A percentile compares a stretch with the other conserved stretches of the same genome.
Conservation (phyloP, 64 coral and sea anemone species). For the Montipora foliosa region DNA sequence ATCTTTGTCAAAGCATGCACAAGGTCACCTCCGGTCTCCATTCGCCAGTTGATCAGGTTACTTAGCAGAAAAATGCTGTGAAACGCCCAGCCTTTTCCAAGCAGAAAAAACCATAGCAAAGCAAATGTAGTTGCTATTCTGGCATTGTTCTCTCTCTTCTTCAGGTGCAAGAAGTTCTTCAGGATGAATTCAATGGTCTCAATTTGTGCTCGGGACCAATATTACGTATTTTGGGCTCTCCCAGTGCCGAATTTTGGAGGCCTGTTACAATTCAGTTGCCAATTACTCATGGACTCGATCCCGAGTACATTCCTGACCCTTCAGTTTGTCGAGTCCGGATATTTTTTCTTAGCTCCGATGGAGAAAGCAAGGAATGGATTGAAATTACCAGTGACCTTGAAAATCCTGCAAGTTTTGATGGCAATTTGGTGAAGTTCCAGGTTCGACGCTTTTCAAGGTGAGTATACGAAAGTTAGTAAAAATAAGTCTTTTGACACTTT, state of each 20-base stretch:
- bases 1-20: too few species aligned
- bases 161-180: conserved; percentile 16
- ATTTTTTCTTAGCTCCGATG: background rate
- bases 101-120: too few species aligned
- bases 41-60: too few species aligned
- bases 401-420: conserved; percentile 9
- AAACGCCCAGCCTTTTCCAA: too few species aligned
- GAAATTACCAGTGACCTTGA: conserved; percentile 3
- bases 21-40: too few species aligned
- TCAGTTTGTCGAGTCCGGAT: background rate
- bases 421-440: background rate
- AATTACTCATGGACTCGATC: background rate
- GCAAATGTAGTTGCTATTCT: background rate
- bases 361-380: background rate
- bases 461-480: background rate
- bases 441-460: conserved; percentile 18
- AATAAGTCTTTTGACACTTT: too few species aligned
- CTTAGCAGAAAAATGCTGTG: too few species aligned
- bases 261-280: conserved; percentile 18
- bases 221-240: background rate
- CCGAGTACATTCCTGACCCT: background rate
- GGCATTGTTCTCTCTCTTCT: background rate
- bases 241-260: background rate
- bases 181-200: background rate
- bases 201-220: background rate